Base-by-base conservation (phyloP, 2,113 vertebrate genomes). In the Protomyctophum bolini region DNA sequence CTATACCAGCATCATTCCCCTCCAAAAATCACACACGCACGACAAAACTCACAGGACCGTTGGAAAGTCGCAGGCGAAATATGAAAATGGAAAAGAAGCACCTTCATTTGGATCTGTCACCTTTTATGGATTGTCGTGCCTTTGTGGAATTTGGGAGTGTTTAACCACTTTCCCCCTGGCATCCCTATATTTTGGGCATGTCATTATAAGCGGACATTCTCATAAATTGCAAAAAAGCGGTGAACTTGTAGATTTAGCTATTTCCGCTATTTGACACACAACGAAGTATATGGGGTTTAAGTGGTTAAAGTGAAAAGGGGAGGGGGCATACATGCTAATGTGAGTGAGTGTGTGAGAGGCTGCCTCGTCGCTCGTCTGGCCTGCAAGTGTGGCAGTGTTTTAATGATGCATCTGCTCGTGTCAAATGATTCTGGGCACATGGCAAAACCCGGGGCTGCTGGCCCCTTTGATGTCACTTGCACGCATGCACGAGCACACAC, bases 341-440 rank as follows among this genome's bases (percentile, higher is more conserved):
- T 71, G 63, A n/a, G 8, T 4, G 63, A 68, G 52, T 68, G 79
- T 51, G 79, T 51, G 83, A 88, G 81, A 70, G 83, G 61, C 82
- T 80, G 85, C 62, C 84, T 68, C 75, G 77, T 82, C 73, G 88
- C 80, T 85, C 61, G 79, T 68, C 76, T 78, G 76, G 85, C 83
- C 89, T 79, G 80, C 33, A 63, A 83, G 77, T 83, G 87, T 83
- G 80, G 86, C 86, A 79, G 79, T 90, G 83, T 93, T 92, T 93
- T 92, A 92, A 91, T 92, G 90, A 93, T 92, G 88, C 91, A 91
- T 93, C 92, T 91, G 92, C 87, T 92, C 87, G 83, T 91, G 90
- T 92, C 90, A 92, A 92, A 92, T 89, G 87, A 91, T 92, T 92
- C 88, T 92, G 92, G 91, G 91, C 87, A 90, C 90, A 92, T 83